Conservation (phyloP, 2,797 vertebrate genomes). For the Sebastes itinus region DNA sequence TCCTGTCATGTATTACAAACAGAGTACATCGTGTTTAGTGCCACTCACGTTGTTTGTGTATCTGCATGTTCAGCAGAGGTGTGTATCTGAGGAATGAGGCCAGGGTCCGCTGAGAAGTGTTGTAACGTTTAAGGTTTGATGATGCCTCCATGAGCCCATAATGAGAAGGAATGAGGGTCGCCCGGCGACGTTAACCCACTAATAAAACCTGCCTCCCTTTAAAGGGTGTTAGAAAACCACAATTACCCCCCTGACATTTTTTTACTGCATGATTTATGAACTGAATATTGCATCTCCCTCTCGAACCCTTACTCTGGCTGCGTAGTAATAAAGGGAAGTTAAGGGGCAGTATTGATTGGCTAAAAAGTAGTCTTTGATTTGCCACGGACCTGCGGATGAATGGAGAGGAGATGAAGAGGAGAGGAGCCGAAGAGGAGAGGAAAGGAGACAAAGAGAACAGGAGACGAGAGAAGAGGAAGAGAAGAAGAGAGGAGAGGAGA, state of each 20-base stretch:
- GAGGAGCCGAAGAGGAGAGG: background rate
- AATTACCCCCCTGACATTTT: conserved; percentile 85
- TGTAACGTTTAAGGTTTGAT: conserved; percentile 71
- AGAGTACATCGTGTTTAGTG: conserved; percentile 25
- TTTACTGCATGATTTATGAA: conserved; percentile 88
- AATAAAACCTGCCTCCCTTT: conserved; percentile 82
- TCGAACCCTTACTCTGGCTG: conserved; percentile 57
- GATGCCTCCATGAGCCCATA: conserved; percentile 75
- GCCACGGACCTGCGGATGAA: conserved; percentile 45
- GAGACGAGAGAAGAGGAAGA: no score
- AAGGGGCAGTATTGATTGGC: conserved; percentile 74
- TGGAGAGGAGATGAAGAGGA: conserved; percentile 10
- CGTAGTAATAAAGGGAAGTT: conserved; percentile 78
- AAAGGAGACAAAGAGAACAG: no score
- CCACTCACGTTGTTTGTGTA: conserved; percentile 17
- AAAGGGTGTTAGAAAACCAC: conserved; percentile 84
- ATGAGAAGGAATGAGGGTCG: conserved; percentile 78
- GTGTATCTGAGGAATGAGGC: conserved; percentile 45
- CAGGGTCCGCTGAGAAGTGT: conserved; percentile 43
- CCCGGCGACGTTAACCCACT: conserved; percentile 74
- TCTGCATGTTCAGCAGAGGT: conserved; percentile 22
- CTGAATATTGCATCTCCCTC: conserved; percentile 80
- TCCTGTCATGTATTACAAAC: conserved; percentile 19
- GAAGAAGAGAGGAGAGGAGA: no score
- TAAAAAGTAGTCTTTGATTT: conserved; percentile 72